Evolutionary conservation across 2,113 vertebrate species (phyloP), one percentile per base, ranked within the genome.

Genomic region (Piliocolobus tephrosceles): DNA sequence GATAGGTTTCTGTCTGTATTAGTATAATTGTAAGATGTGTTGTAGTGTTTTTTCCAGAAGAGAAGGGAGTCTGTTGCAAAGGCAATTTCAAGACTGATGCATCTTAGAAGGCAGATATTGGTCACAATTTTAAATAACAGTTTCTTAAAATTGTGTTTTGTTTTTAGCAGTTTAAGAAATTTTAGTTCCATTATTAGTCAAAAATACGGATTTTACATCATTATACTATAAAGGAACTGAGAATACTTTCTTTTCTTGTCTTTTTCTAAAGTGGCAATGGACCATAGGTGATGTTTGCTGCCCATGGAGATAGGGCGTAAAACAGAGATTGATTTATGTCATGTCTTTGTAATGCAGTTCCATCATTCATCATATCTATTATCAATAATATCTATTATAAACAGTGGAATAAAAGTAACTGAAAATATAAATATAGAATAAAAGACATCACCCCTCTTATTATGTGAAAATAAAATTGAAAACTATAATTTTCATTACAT

Each of bases 401-500:
- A 75, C 14, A 76, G 12, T 89, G 9, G 73, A 68, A 81, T 79
- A 61, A 73, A 90, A 88, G 25, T 68, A 68, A 43, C 18, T 66
- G 17, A 16, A 32, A 70, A 70, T 83, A 58, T 58, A 78, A 68
- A 84, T 78, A 87, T 0, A 80, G 5, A 2, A 58, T 72, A 93
- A 55, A 94, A 75, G 10, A 72, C 5, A 92, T 43, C 9, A 70
- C 6, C 6, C 20, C 12, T 79, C 38, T 93, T 2, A 20, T 68
- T 87, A n/a, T 20, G 3, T 75, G 22, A 4, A 81, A 79, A 75
- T 92, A 93, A 81, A 83, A 85, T 57, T 43, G 7, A 76, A 93
- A 87, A 43, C 43, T 57, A 12, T 47, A 58, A 7, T 66, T 94
- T 94, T 88, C 73, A 40, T 89, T 75, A 95, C 87, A 92, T 94